Base-by-base conservation (phyloP, 1,140 invertebrate genomes). In the Ooceraea biroi region DNA sequence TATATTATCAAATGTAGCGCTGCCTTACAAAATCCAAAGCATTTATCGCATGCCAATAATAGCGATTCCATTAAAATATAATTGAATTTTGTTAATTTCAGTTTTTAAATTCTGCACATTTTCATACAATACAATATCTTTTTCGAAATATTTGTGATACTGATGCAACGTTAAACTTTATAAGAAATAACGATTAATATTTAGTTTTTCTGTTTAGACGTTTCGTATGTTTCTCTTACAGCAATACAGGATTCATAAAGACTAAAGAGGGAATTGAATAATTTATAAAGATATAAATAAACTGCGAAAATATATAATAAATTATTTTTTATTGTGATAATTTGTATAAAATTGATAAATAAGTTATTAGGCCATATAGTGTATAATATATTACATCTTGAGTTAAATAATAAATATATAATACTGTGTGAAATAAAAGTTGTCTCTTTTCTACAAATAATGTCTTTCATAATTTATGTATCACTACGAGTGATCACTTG, bases 391-490 rank as follows among this genome's bases (percentile, higher is more conserved):
- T 82, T 46, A 57, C 73, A 25, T 66, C n/a, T 58, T 25, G 11
- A 12, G 2, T 78, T 46, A 2, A 61, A 10, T 73, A 48, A 82
- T 82, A 82, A 82, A 82, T 82, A 82, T 10, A 57, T 88, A 88
- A 88, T 85, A 88, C 71, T 88, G 86, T 41, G 61, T 19, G 11
- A 66, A 66, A 63, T 27, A 66, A 25, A 60, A 57, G 17, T 50
- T 46, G n/a, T n/a, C 14, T n/a, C 22, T 46, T 48, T 10, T 58
- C 52, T 72, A 71, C 22, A 57, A 83, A 78, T 52, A 68, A 77
- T 88, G 83, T 88, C 72, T 88, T 88, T 88, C 46, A 78, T 69
- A 44, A 52, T 83, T 83, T 83, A 63, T 68, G 50, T 74, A 46
- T 25, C 11, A 3, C 41, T 76, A 85, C 36, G 11, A 77, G 30